Percentiles rank a stretch among this genome's conserved stretches.
phyloP scores from a whole-genome alignment of 1,140 invertebrate genomes.

The Pseudachorutes palmiensis region DNA sequence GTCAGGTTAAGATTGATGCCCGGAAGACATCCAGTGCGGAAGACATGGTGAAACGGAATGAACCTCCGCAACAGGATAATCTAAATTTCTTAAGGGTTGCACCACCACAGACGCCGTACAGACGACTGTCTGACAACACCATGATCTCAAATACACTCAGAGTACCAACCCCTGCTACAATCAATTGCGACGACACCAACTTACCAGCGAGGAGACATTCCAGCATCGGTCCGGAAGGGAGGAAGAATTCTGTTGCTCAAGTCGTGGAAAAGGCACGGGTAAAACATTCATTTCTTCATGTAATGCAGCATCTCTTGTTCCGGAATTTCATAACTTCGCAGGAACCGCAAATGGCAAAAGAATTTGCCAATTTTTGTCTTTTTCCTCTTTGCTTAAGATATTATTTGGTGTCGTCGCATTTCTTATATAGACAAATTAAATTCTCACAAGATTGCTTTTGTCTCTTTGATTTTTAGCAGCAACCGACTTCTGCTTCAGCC shows the following conservation, averaged over 20 bases:
- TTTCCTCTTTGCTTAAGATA: no score
- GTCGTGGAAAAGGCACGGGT: conserved; percentile 11
- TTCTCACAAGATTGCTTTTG: no score
- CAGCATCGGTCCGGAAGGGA: conserved; percentile 5
- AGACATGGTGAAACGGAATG: conserved; percentile 74
- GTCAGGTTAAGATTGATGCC: conserved; percentile 70
- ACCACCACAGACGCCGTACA: not conserved
- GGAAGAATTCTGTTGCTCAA: conserved; percentile 5
- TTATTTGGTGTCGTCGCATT: no score
- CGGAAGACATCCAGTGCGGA: conserved; percentile 78
- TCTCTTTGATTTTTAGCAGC: not conserved
- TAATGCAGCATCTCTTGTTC: not conserved
- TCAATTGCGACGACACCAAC: not conserved
- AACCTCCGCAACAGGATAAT: not conserved
- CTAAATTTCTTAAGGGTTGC: conserved; percentile 1
- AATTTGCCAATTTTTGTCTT: no score
- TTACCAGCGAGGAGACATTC: conserved; percentile 7
- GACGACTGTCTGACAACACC: conserved; percentile 7
- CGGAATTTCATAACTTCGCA: not conserved
- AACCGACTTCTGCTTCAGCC: conserved; percentile 8
- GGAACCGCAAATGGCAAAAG: no score
- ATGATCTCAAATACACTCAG: conserved; percentile 6
- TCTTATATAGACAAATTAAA: no score
- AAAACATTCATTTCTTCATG: not conserved
- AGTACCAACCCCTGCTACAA: not conserved